These are phyloP conservation scores for Urosaurus nigricauda DNA, from an alignment of 2,797 vertebrate species.

Conservation along the genomic window DNA sequence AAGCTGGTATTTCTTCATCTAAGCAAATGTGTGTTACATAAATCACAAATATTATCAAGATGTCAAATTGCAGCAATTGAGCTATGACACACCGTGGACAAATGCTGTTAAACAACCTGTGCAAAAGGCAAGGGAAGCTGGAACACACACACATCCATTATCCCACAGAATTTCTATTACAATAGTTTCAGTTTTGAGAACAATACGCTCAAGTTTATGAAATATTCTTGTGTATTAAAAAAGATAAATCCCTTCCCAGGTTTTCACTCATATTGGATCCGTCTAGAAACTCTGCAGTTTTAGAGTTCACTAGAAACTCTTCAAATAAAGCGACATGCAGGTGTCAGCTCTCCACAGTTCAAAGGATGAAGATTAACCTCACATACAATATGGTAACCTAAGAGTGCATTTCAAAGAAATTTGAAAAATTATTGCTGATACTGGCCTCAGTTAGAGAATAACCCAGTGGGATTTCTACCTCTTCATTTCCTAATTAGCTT, in stretches of 20 bases:
- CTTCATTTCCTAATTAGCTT: conserved; percentile 88
- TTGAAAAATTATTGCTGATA: conserved; percentile 81
- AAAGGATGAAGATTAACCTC: conserved; percentile 80
- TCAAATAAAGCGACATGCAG: conserved; percentile 71
- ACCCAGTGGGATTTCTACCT: conserved; percentile 85
- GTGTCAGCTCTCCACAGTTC: conserved; percentile 74
- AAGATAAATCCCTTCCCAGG: neutral
- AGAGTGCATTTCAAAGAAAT: conserved; percentile 80
- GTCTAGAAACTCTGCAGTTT: conserved; percentile 64
- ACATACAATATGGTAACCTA: conserved; percentile 80
- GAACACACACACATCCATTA: neutral
- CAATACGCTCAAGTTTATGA: conserved; percentile 31
- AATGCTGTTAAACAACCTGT: conserved; percentile 45
- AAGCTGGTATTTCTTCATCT: neutral
- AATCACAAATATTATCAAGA: neutral
- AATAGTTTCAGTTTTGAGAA: conserved; percentile 40
- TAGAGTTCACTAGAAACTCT: conserved; percentile 73
- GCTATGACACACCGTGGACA: neutral
- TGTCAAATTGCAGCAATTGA: neutral
- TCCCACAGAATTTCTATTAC: conserved; percentile 13
- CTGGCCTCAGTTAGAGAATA: conserved; percentile 76
- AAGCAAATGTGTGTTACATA: neutral
- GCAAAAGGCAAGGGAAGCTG: neutral
- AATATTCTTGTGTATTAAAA: conserved; percentile 14
- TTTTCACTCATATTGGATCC: conserved; percentile 54